These are phyloP conservation scores for Chelon labrosus DNA, from an alignment of 2,797 vertebrate species.

Conservation along the genomic window DNA sequence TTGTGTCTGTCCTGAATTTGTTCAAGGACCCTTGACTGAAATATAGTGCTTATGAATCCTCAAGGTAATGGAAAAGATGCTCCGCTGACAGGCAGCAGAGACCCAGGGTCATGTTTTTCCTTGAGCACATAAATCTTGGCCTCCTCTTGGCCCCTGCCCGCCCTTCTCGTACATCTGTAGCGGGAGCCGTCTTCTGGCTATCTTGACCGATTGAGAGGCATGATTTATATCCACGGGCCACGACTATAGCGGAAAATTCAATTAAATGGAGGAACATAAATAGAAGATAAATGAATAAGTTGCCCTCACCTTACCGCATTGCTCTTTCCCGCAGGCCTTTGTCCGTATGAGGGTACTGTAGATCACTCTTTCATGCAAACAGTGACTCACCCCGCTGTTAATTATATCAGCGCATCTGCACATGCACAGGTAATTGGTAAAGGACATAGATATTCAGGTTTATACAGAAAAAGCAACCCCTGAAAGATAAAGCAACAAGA, in stretches of 20 bases:
- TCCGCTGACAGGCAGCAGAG: constrained; percentile 68
- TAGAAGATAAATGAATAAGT: constrained; percentile 71
- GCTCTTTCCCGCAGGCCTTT: constrained; percentile 42
- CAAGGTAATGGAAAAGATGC: constrained; percentile 81
- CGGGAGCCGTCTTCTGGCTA: constrained; percentile 64
- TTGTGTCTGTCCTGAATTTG: constrained; percentile 52
- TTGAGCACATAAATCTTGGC: constrained; percentile 76
- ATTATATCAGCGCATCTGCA: constrained; percentile 27
- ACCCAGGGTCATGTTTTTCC: constrained; percentile 77
- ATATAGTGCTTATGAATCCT: constrained; percentile 71
- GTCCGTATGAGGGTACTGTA: constrained; percentile 48
- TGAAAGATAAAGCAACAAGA: neutral
- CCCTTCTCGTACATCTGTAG: constrained; percentile 69
- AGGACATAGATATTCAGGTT: constrained; percentile 30
- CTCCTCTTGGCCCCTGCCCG: constrained; percentile 62
- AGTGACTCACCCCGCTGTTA: constrained; percentile 34
- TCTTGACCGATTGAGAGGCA: constrained; percentile 75
- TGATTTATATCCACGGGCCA: constrained; percentile 71
- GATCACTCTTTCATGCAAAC: constrained; percentile 22
- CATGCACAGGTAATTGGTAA: constrained; percentile 16
- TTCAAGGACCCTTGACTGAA: constrained; percentile 73
- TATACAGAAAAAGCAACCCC: constrained; percentile 4
- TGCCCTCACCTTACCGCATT: constrained; percentile 40
- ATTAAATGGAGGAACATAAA: constrained; percentile 80
- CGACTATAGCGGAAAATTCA: constrained; percentile 75